Percentiles rank a stretch among this genome's conserved stretches.
Evolutionary conservation across 2,888 invertebrate genomes (phyloP).

Genomic region (Sinelater perroti): DNA sequence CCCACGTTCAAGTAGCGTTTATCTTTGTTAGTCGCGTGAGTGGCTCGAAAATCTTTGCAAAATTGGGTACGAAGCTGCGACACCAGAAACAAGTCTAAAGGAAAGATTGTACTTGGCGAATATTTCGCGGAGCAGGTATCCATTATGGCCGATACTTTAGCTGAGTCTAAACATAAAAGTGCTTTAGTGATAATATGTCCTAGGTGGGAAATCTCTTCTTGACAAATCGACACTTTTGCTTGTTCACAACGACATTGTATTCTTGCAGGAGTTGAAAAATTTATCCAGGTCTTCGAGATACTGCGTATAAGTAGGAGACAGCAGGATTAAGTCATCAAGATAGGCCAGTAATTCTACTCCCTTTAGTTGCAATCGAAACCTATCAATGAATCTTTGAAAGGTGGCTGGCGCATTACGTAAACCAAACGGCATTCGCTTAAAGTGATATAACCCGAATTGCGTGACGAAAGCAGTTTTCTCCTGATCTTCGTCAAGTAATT

Average conservation of each 20-base stretch:
- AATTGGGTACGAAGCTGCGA: constrained; percentile 37
- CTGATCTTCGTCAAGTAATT: no score
- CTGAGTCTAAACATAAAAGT: no score
- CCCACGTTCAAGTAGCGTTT: constrained; percentile 37
- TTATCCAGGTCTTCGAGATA: constrained; percentile 40
- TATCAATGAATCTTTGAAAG: no score
- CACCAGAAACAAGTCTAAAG: constrained; percentile 39
- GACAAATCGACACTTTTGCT: constrained; percentile 41
- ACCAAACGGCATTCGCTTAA: no score
- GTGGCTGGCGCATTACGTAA: no score
- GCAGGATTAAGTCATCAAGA: constrained; percentile 46
- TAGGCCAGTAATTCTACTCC: no score
- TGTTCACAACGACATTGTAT: constrained; percentile 39
- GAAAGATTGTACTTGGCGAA: constrained; percentile 27
- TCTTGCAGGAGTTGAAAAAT: constrained; percentile 33
- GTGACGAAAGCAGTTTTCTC: no score
- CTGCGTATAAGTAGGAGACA: constrained; percentile 40
- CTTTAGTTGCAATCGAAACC: no score
- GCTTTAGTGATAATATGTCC: no score
- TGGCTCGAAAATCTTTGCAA: constrained; percentile 32
- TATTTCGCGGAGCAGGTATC: constrained; percentile 28
- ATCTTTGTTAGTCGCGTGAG: constrained; percentile 35
- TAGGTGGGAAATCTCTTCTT: constrained; percentile 37
- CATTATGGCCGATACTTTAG: constrained; percentile 27
- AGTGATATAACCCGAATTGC: no score